Evolutionary conservation across 2,888 invertebrate species (phyloP), one percentile per base, ranked within the genome.

Genomic region (Trichopoda pennipes): DNA sequence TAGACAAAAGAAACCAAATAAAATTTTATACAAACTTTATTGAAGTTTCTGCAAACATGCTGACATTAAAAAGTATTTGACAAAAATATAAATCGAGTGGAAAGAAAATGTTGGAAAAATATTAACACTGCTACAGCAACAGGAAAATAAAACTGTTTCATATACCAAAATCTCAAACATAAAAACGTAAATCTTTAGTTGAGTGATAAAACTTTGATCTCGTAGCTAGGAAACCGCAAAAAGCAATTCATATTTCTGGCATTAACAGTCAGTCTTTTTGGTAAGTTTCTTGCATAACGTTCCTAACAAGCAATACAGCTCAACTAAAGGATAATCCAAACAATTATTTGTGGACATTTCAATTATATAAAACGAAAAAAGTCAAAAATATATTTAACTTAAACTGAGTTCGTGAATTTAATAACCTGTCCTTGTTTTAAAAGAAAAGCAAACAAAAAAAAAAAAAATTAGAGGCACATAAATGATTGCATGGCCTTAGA

Each of bases 81-180:
- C 28, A 53, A 51, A 51, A 58, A 76, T 51, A 60, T 60, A 76
- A 75, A 68, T 75, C 68, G 66, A 76, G 75, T 61, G 76, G 69
- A 77, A 77, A 61, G 61, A 69, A 69, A 60, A 55, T 61, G 69
- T 76, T 56, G 19, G 16, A 64, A 44, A 53, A 44, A 55, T 38
- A 17, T 10, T 1, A 21, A 16, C 60, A 55, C 53, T 35, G 42
- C 19, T 32, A 17, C 53, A 55, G 35, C 47, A 6, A 1, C 16
- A 42, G 14, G 32, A 21, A 58, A 58, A 32, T 19, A 72, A 28
- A 63, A 14, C 38, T 51, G 19, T 32, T 63, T 53, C 44, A 42
- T 19, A n/a, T 42, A 42, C 16, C 6, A 58, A 47, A 35, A 58
- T 28, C 35, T 4, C 1, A 17, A 2, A 73, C n/a, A 44, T 0